A percentile compares a stretch with the other conserved stretches of the same genome.
These are phyloP conservation scores for Hirtodrosophila histrioides DNA, from an alignment of 2,888 invertebrate genomes.

Conservation along the genomic window DNA sequence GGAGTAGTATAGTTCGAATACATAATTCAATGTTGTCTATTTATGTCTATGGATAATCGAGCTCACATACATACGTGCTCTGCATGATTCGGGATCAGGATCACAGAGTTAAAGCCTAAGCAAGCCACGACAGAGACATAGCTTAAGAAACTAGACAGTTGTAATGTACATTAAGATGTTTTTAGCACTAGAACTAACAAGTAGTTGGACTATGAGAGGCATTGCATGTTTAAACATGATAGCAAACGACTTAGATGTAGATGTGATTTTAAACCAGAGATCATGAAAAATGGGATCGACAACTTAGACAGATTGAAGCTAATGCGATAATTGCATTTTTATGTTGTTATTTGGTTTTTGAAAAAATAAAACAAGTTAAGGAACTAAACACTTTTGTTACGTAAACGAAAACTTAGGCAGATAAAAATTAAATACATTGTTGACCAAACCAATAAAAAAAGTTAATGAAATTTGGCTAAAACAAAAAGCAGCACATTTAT, in stretches of 20 bases:
- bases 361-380: constrained; percentile 17
- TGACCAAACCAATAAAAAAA: constrained; percentile 65
- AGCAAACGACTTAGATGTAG: constrained; percentile 69
- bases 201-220: constrained; percentile 60
- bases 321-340: constrained; percentile 60
- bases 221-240: constrained; percentile 35
- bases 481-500: constrained; percentile 58
- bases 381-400: constrained; percentile 48
- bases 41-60: constrained; percentile 38
- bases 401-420: constrained; percentile 42
- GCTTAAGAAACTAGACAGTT: constrained; percentile 61
- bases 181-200: constrained; percentile 70
- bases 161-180: constrained; percentile 72
- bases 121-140: constrained; percentile 39
- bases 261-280: constrained; percentile 70
- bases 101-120: constrained; percentile 22
- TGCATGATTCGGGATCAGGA: constrained; percentile 7
- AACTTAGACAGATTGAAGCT: constrained; percentile 47
- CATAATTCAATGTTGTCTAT: constrained; percentile 43
- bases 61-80: constrained; percentile 24
- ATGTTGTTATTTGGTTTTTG: constrained; percentile 68
- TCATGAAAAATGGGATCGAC: constrained; percentile 33
- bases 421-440: constrained; percentile 67
- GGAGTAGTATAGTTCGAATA: constrained; percentile 27
- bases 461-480: constrained; percentile 63